Evolutionary conservation across 2,888 invertebrate genomes (phyloP), one percentile per base, ranked within the genome.

Genomic region (Elmis aenea): DNA sequence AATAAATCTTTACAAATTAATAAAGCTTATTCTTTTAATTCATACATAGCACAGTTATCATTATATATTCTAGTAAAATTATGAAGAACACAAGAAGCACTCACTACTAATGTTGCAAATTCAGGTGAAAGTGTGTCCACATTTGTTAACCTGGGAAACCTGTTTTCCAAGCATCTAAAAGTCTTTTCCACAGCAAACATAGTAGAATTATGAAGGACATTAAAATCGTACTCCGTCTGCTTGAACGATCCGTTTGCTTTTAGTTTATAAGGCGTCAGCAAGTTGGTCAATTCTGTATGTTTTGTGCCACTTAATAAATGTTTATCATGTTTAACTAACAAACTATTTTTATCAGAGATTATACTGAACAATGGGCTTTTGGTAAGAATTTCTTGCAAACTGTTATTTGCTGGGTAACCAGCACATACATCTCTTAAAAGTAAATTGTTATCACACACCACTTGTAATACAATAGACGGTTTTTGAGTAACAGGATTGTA

Each of bases 1-100:
- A n/a, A n/a, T n/a, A n/a, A n/a, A n/a, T n/a, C n/a, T n/a, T n/a
- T n/a, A n/a, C n/a, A n/a, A n/a, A n/a, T n/a, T n/a, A n/a, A n/a
- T n/a, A n/a, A n/a, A n/a, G n/a, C n/a, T n/a, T n/a, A n/a, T n/a
- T n/a, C n/a, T n/a, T n/a, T n/a, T n/a, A n/a, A n/a, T n/a, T n/a
- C n/a, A 40, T 37, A 47, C 20, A 42, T 23, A 33, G 45, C 43
- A 28, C 35, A 48, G 35, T 18, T 34, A 38, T 54, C 51, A 38
- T 48, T 42, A 32, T 42, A 38, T 23, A 54, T 42, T 13, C 46
- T 36, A 34, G 49, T 50, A 49, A 50, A 54, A 48, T 54, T 54
- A 45, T 54, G 50, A 6, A 54, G 42, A 14, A 51, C 38, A 42
- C 53, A 54, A 20, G 48, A 42, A 14, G 46, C 43, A 12, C 46